Base-by-base conservation (phyloP, 2,797 vertebrate genomes). In the Scarus forsteni region DNA sequence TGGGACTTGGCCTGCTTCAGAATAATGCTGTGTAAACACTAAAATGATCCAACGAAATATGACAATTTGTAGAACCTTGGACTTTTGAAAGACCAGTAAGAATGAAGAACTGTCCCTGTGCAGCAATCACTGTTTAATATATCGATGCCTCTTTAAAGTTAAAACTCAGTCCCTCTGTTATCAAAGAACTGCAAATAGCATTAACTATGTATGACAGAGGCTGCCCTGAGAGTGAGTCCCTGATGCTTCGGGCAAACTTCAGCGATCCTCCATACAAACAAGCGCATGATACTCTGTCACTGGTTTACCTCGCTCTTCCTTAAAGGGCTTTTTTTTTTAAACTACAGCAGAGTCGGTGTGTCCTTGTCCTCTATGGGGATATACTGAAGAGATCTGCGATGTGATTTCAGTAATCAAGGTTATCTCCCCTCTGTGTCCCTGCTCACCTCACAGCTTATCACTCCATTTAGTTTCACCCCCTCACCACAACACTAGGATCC, bases 381-480 rank as follows among this genome's bases (percentile, higher is more conserved):
- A 69, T 45, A 64, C 53, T 70, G 40, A 78, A 83, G 73, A 83
- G 73, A 83, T 88, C 59, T 7, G 63, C 66, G 40, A 64, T 78
- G 61, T 76, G 79, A 83, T 82, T 87, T 66, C 63, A 61, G 72
- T 69, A 79, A 85, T 83, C 83, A 84, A 83, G 82, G 85, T 91
- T 67, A 88, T 87, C 81, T 81, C 70, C 64, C 56, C 63, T 73
- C 59, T 55, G 54, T 61, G 75, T 83, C 55, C 60, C 60, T 46
- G 54, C 67, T 85, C 75, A 81, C 62, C 74, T 73, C 70, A 15
- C 59, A 42, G 56, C 43, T 77, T 78, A 75, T 75, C 64, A 50
- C 63, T 34, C 18, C 36, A 60, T 76, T 76, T 62, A 70, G 67
- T 57, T 58, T 60, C 63, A 83, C 77, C 77, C 35, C 43, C 62